These are phyloP conservation scores for Rotaria magnacalcarata DNA, from an alignment of 2,888 invertebrate genomes.

Conservation along the genomic window DNA sequence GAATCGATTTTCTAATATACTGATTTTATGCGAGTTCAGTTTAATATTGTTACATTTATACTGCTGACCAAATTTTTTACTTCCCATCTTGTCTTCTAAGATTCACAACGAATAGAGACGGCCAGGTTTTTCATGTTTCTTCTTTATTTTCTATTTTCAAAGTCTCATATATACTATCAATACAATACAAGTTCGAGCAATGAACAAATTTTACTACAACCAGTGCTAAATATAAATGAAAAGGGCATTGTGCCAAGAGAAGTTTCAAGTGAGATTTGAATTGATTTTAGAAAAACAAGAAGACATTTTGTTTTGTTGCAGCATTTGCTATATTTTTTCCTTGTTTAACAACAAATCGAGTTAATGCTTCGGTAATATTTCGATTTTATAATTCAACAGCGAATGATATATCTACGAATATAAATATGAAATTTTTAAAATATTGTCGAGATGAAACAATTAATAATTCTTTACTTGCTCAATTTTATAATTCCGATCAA, in stretches of 20 bases:
- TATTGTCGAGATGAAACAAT: neutral
- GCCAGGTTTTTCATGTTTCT: too few species aligned
- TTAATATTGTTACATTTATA: too few species aligned
- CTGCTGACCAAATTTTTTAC: too few species aligned
- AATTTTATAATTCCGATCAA: neutral
- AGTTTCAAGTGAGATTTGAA: neutral
- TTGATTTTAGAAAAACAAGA: neutral
- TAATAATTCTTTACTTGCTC: neutral
- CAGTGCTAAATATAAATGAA: neutral
- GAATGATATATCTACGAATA: neutral
- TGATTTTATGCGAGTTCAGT: too few species aligned
- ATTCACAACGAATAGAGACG: too few species aligned
- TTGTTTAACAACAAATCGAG: neutral
- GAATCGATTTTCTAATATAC: too few species aligned
- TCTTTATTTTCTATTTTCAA: too few species aligned
- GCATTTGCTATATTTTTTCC: constrained; percentile 6
- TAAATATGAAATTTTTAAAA: neutral
- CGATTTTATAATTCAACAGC: neutral
- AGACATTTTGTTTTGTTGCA: too few species aligned
- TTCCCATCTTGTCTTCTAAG: too few species aligned
- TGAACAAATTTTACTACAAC: neutral
- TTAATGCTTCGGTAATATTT: neutral
- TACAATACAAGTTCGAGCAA: constrained; percentile 3
- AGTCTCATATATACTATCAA: neutral
- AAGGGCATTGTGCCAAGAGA: neutral